These are phyloP conservation scores for Chymomyza costata DNA, from an alignment of 1,140 invertebrate genomes.

Conservation along the genomic window DNA sequence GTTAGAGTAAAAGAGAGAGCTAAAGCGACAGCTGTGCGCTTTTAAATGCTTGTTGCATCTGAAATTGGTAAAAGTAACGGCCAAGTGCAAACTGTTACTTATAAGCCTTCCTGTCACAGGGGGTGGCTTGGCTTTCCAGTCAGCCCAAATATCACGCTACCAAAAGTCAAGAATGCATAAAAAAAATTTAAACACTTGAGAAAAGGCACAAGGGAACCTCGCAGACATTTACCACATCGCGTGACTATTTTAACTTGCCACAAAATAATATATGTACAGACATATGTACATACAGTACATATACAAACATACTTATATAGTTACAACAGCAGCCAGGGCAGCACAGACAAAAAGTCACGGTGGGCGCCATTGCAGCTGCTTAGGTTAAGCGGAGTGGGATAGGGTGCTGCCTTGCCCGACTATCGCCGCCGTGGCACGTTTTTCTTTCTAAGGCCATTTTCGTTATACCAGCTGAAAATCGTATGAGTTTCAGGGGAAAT, in stretches of 20 bases:
- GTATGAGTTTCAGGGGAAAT: slow-evolving; percentile 69
- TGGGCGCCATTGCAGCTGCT: slow-evolving; percentile 6
- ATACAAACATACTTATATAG: too few relatives aligned
- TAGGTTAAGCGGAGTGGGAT: slow-evolving; percentile 17
- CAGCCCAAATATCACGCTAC: background rate
- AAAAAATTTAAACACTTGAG: too few relatives aligned
- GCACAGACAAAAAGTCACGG: slow-evolving; percentile 32
- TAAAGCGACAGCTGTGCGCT: too few relatives aligned
- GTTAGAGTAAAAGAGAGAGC: too few relatives aligned
- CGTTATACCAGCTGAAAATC: slow-evolving; percentile 71
- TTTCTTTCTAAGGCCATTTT: slow-evolving; percentile 44
- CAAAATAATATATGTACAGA: background rate
- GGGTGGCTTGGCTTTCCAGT: too few relatives aligned
- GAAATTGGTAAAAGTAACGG: too few relatives aligned
- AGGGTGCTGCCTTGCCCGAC: slow-evolving; percentile 10
- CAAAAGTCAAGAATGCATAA: background rate
- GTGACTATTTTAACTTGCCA: slow-evolving; percentile 47
- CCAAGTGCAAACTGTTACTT: background rate
- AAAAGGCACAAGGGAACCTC: too few relatives aligned
- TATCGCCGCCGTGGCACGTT: slow-evolving; percentile 52
- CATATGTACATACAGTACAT: too few relatives aligned
- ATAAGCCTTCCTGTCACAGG: too few relatives aligned
- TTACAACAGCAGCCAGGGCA: slow-evolving; percentile 9
- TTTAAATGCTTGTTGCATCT: too few relatives aligned
- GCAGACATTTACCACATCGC: slow-evolving; percentile 30